phyloP scores from a whole-genome alignment of 2,888 invertebrate species.

The Cantharis lateralis region DNA sequence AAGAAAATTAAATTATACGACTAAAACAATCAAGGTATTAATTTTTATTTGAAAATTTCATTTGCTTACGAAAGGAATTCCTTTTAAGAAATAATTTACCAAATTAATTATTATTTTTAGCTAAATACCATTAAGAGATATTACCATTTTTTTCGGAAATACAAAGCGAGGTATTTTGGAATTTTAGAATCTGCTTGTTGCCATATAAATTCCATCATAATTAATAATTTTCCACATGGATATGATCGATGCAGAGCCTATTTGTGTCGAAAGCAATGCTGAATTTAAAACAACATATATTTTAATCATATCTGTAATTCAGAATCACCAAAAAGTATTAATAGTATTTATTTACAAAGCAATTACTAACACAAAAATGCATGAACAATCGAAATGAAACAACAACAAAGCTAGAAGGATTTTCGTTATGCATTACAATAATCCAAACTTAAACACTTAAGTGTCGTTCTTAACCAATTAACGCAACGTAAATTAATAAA shows the following conservation, averaged over 20 bases:
- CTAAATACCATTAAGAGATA: neutral
- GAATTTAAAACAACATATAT: neutral
- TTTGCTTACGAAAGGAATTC: constrained; percentile 10
- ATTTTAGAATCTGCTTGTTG: neutral
- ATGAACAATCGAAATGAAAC: too few relatives aligned
- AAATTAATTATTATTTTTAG: neutral
- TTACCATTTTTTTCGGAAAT: neutral
- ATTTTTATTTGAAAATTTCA: constrained; percentile 42
- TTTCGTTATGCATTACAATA: too few relatives aligned
- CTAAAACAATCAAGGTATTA: constrained; percentile 46
- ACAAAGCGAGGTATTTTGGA: neutral
- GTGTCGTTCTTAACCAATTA: too few relatives aligned
- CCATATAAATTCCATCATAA: neutral
- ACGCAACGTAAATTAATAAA: too few relatives aligned
- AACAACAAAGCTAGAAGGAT: too few relatives aligned
- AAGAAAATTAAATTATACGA: constrained; percentile 43
- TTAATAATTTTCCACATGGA: neutral
- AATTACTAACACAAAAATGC: too few relatives aligned
- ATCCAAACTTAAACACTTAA: too few relatives aligned
- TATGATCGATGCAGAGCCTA: neutral
- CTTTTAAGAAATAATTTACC: neutral
- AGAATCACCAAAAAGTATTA: neutral
- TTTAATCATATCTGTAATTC: neutral
- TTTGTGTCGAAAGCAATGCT: neutral
- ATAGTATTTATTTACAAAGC: too few relatives aligned